Base-by-base conservation (phyloP, 2,113 vertebrate genomes). In the Otus sunia region DNA sequence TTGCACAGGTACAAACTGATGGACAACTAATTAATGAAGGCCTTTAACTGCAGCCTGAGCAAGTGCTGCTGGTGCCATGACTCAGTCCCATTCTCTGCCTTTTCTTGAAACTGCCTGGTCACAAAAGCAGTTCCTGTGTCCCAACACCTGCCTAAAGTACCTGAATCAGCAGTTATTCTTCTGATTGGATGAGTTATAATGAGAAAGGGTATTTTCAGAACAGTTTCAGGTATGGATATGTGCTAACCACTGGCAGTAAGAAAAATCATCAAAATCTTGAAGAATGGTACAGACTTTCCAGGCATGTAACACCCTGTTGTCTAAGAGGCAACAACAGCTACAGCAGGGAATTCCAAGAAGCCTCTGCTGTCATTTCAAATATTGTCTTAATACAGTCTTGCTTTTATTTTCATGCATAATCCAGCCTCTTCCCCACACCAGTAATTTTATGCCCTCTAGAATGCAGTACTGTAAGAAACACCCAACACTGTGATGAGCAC, bases 371-470 rank as follows among this genome's bases (percentile, higher is more conserved):
- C 0, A 0, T 83, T 87, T 68, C 59, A 86, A 75, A 64, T 62
- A 47, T 5, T 84, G 59, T 72, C 43, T 67, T 93, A 94, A 82
- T 32, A 69, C 15, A 79, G 26, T 50, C 45, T 76, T 73, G 34
- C n/a, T 88, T 95, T 90, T 79, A 47, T 86, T 93, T 93, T 77
- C 59, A 69, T 34, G 72, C 12, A 56, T 50, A 94, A 92, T 74
- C 34, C 78, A 82, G 34, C 16, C 58, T 56, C 45, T 90, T 86
- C 58, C 67, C 78, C 90, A 55, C 26, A 69, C n/a, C 0, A 0
- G 62, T 69, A 79, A 90, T 86, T 86, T 95, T 71, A 86, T 69
- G 59, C 53, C 16, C 67, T 96, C 41, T 73, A 75, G 81, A 87
- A 95, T 21, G 27, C 30, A 62, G 20, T 52, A 58, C 20, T 74